Percentiles rank a stretch among this genome's conserved stretches.
These are phyloP conservation scores for Drosophila nigricruria DNA, from an alignment of 2,888 invertebrate species.

Conservation along the genomic window DNA sequence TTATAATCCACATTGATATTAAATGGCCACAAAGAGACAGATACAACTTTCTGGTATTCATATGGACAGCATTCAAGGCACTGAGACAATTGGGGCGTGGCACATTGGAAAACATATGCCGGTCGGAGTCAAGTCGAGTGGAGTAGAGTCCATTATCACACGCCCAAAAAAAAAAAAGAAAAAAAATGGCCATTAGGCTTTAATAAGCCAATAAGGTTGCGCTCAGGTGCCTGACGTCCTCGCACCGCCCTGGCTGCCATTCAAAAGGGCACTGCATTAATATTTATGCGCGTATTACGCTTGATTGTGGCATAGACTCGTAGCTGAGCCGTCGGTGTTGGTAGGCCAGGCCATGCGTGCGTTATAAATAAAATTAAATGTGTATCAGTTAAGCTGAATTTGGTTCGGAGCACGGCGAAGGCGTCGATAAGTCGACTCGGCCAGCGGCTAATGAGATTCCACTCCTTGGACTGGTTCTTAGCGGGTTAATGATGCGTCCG, in stretches of 20 bases:
- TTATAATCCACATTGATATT: constrained; percentile 69
- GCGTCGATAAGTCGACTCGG: constrained; percentile 65
- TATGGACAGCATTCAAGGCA: constrained; percentile 51
- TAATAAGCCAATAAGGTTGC: constrained; percentile 82
- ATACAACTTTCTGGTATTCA: constrained; percentile 59
- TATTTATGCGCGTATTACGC: constrained; percentile 68
- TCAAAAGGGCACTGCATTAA: constrained; percentile 67
- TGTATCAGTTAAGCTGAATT: constrained; percentile 70
- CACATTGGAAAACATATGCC: constrained; percentile 4
- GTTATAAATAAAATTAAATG: constrained; percentile 78
- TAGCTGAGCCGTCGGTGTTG: not conserved
- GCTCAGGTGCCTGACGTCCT: constrained; percentile 54
- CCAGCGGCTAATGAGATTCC: constrained; percentile 67
- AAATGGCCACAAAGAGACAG: constrained; percentile 45
- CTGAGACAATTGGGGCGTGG: constrained; percentile 49
- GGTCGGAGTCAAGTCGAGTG: constrained; percentile 6
- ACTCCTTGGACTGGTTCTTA: constrained; percentile 3
- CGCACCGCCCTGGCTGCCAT: constrained; percentile 18
- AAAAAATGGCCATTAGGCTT: constrained; percentile 68
- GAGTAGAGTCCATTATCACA: constrained; percentile 52
- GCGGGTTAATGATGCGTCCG: constrained; percentile 69
- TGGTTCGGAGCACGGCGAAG: constrained; percentile 28
- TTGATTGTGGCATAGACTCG: constrained; percentile 52
- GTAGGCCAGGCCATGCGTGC: constrained; percentile 64
- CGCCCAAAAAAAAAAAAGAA: constrained; percentile 14